phyloP scores from a whole-genome alignment of 2,888 invertebrate genomes.

The Acholoe squamosa region DNA sequence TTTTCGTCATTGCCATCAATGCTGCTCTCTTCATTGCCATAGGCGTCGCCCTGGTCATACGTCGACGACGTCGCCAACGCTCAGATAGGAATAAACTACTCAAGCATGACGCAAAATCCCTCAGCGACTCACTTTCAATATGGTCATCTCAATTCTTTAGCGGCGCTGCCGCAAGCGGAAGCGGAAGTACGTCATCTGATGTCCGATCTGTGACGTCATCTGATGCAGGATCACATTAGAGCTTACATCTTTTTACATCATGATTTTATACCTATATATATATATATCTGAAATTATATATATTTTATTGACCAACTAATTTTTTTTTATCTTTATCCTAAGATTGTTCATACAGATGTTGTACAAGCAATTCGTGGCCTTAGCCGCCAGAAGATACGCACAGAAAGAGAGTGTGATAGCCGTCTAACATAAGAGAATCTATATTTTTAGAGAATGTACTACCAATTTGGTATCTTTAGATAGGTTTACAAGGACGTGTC shows the following conservation, averaged over 20 bases:
- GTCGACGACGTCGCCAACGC: neutral
- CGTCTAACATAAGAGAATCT: too few relatives aligned
- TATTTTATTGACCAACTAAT: conserved; percentile 27
- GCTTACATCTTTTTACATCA: too few relatives aligned
- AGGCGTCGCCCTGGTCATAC: neutral
- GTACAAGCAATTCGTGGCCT: neutral
- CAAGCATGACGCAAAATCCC: neutral
- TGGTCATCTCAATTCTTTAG: neutral
- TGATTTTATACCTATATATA: too few relatives aligned
- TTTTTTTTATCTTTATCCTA: neutral
- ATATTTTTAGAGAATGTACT: too few relatives aligned
- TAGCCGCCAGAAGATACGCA: neutral
- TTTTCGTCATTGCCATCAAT: neutral
- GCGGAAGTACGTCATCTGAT: conserved; percentile 7
- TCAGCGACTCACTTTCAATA: neutral
- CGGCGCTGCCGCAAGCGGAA: neutral
- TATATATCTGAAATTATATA: neutral
- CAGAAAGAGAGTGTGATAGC: neutral
- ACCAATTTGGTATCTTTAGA: too few relatives aligned
- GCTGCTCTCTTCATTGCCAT: neutral
- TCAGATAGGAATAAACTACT: neutral
- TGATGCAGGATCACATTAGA: too few relatives aligned
- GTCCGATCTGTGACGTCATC: neutral
- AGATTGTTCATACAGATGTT: neutral
- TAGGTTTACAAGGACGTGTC: too few relatives aligned